These are phyloP conservation scores for Zalophus californianus DNA, from an alignment of 2,797 vertebrate species.

Conservation along the genomic window DNA sequence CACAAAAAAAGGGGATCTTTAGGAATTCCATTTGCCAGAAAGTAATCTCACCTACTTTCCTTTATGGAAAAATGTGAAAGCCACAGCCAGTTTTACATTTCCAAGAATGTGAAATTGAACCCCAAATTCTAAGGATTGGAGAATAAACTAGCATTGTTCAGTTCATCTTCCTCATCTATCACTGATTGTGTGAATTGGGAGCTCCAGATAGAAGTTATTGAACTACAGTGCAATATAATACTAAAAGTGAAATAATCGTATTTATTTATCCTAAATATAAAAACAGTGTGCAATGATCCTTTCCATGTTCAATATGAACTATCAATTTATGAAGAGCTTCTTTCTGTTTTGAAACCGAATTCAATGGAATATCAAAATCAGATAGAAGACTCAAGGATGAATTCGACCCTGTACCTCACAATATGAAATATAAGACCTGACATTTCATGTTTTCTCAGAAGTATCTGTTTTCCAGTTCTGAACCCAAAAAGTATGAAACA, in stretches of 20 bases:
- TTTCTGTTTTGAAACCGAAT: constrained; percentile 64
- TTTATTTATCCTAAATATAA: constrained; percentile 65
- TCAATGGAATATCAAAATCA: constrained; percentile 71
- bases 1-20: constrained; percentile 9
- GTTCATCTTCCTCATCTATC: constrained; percentile 42
- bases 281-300: background rate
- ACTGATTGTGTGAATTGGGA: background rate
- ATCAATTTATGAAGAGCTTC: constrained; percentile 56
- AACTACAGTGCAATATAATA: constrained; percentile 40
- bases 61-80: constrained; percentile 59
- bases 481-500: constrained; percentile 57
- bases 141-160: constrained; percentile 51
- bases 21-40: constrained; percentile 46
- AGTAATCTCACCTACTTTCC: constrained; percentile 48
- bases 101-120: constrained; percentile 51
- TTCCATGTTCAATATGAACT: constrained; percentile 53
- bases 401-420: constrained; percentile 3
- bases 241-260: constrained; percentile 58
- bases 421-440: constrained; percentile 62
- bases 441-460: constrained; percentile 35
- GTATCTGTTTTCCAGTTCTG: constrained; percentile 42
- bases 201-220: constrained; percentile 47
- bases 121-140: constrained; percentile 55
- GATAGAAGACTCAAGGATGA: constrained; percentile 42
- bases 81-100: constrained; percentile 24